These are phyloP conservation scores for Drosophila pseudotakahashii DNA, from an alignment of 2,888 invertebrate genomes.

Conservation along the genomic window DNA sequence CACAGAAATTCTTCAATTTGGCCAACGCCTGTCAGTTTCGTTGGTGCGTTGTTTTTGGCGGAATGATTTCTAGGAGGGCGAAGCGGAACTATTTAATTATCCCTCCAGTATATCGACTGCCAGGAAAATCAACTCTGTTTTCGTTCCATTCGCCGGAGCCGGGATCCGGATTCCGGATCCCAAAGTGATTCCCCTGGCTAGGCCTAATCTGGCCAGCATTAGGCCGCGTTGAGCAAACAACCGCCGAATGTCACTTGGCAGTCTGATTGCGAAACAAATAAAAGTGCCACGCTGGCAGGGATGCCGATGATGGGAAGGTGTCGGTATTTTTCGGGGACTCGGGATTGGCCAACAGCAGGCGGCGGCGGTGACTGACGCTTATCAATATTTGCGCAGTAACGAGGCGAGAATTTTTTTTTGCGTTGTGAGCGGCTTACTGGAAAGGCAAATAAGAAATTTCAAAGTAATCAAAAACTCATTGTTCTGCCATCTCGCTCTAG, in stretches of 20 bases:
- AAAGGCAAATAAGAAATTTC: constrained; percentile 77
- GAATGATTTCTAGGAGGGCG: background rate
- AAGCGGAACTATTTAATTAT: constrained; percentile 40
- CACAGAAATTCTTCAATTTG: constrained; percentile 73
- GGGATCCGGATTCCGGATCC: background rate
- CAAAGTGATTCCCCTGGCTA: background rate
- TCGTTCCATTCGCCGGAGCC: constrained; percentile 20
- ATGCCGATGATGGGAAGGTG: constrained; percentile 18
- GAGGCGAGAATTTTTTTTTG: constrained; percentile 44
- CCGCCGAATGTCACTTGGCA: constrained; percentile 46
- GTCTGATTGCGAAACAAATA: constrained; percentile 58
- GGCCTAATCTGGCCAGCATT: constrained; percentile 44
- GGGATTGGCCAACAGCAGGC: constrained; percentile 37
- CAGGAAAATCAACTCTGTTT: constrained; percentile 20
- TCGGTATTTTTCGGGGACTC: constrained; percentile 1
- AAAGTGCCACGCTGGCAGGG: constrained; percentile 27
- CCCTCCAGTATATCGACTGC: constrained; percentile 18
- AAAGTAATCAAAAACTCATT: constrained; percentile 81
- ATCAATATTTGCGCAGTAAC: constrained; percentile 78
- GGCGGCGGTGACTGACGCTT: constrained; percentile 58
- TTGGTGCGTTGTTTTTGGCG: background rate
- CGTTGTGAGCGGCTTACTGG: constrained; percentile 40
- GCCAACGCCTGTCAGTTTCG: constrained; percentile 40
- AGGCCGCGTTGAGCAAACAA: constrained; percentile 39
- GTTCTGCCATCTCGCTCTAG: constrained; percentile 44